Conservation (phyloP, 2,113 vertebrate species). For the Athene cunicularia region DNA sequence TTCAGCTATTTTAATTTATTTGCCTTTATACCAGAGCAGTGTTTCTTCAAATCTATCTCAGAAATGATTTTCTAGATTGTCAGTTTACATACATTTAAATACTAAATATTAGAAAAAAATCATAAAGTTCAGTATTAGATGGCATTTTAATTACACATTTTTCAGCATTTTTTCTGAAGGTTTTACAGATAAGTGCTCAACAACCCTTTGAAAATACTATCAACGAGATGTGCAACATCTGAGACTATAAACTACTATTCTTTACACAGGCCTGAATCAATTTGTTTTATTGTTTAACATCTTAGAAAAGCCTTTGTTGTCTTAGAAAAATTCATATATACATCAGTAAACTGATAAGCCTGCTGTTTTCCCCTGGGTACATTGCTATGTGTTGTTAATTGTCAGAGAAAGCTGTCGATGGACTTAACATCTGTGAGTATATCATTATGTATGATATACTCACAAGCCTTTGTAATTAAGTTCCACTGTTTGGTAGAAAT, state of each 20-base stretch:
- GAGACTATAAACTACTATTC: neutral
- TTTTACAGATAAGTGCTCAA: neutral
- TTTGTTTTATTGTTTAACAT: neutral
- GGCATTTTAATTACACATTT: neutral
- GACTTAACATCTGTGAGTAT: neutral
- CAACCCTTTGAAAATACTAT: neutral
- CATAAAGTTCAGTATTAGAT: neutral
- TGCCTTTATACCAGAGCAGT: neutral
- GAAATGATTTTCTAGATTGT: neutral
- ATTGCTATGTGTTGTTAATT: slow-evolving; percentile 19
- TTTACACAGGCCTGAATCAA: neutral
- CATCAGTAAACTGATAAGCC: neutral
- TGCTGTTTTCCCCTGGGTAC: neutral
- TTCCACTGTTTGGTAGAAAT: neutral
- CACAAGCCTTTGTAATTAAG: slow-evolving; percentile 18
- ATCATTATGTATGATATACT: neutral
- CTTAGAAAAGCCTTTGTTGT: neutral
- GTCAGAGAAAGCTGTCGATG: neutral
- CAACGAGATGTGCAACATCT: neutral
- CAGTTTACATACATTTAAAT: neutral
- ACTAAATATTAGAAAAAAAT: neutral
- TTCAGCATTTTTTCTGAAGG: neutral
- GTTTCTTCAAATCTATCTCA: neutral
- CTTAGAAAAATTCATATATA: neutral
- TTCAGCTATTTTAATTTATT: neutral